phyloP scores from a whole-genome alignment of 2,113 vertebrate genomes.

The Plecotus auritus region DNA sequence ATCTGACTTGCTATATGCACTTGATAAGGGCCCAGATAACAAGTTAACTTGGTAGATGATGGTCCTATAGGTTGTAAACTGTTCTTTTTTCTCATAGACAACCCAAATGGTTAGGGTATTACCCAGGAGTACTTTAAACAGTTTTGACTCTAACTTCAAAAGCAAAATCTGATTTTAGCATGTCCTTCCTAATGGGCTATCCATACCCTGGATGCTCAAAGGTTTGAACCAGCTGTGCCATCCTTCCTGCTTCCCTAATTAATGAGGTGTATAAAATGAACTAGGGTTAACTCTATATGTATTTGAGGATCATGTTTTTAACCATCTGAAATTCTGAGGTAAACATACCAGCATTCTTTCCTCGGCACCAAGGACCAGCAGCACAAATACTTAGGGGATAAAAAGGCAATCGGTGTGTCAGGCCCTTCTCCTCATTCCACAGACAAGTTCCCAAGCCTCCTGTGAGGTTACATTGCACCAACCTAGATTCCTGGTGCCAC shows the following conservation, averaged over 20 bases:
- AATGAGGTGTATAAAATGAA: not conserved
- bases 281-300: not conserved
- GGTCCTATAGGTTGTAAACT: not conserved
- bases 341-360: not conserved
- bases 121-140: not conserved
- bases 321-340: not conserved
- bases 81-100: not conserved
- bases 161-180: not conserved
- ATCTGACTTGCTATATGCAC: not conserved
- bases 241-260: not conserved
- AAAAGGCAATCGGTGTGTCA: not conserved
- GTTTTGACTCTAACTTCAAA: constrained; percentile 2
- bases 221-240: not conserved
- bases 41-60: not conserved
- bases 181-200: not conserved
- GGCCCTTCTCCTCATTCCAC: not conserved
- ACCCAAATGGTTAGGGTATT: not conserved
- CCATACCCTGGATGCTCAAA: not conserved
- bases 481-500: not conserved
- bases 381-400: not conserved
- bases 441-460: not conserved
- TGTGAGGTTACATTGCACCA: not conserved
- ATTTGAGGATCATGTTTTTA: not conserved
- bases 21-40: not conserved
- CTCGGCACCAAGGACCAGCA: not conserved